Conservation (phyloP, 92 coral and sea anemone genomes). For the Porites rus region DNA sequence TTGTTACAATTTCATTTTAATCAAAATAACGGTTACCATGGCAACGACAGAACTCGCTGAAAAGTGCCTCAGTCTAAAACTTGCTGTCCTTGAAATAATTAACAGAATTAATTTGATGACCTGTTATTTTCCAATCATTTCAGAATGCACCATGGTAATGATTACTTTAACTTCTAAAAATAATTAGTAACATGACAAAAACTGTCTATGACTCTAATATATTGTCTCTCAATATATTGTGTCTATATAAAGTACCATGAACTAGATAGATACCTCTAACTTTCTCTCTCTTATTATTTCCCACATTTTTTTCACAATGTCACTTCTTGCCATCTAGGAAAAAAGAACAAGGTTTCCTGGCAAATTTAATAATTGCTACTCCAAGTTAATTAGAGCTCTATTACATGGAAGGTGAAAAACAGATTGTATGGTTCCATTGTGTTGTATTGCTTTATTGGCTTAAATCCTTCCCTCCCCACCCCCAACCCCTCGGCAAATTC, state of each 20-base stretch:
- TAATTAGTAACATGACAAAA: neutral
- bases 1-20: no score
- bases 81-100: no score
- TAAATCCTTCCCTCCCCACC: no score
- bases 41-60: no score
- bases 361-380: neutral
- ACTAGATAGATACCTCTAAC: slow-evolving; percentile 57
- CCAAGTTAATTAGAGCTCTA: neutral
- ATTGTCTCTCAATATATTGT: neutral
- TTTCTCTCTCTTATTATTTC: slow-evolving; percentile 84
- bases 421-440: no score
- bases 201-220: neutral
- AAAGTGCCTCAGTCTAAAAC: no score
- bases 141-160: no score
- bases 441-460: no score
- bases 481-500: no score
- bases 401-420: neutral
- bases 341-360: neutral
- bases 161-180: neutral
- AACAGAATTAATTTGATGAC: neutral
- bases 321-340: slow-evolving; percentile 85
- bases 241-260: no score
- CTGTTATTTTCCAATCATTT: neutral
- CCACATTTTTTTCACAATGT: slow-evolving; percentile 95
- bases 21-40: no score